A percentile compares a stretch with the other conserved stretches of the same genome.
These are phyloP conservation scores for Sebastes taczanowskii DNA, from an alignment of 2,797 vertebrate species.

Conservation along the genomic window DNA sequence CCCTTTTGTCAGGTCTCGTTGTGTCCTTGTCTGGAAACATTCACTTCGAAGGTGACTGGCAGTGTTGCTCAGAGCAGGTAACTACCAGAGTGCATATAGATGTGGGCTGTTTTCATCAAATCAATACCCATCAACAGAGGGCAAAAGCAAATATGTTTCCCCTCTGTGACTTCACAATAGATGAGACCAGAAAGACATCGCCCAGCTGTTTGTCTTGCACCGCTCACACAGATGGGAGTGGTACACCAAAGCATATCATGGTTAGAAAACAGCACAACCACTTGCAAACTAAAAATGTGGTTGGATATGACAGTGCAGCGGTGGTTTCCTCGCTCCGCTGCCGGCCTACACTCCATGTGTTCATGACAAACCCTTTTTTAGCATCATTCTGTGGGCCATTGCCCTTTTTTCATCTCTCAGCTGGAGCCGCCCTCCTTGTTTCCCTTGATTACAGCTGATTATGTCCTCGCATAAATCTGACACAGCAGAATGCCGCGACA, in stretches of 20 bases:
- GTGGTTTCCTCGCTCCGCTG: constrained; percentile 18
- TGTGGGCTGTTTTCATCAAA: constrained; percentile 52
- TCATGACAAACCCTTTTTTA: constrained; percentile 45
- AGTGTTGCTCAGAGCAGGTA: constrained; percentile 50
- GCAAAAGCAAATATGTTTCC: constrained; percentile 57
- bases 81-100: constrained; percentile 60
- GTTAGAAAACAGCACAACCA: constrained; percentile 34
- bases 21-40: constrained; percentile 62
- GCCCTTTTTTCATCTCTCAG: constrained; percentile 36
- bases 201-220: constrained; percentile 52
- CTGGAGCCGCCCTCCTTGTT: constrained; percentile 44
- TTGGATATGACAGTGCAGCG: constrained; percentile 38
- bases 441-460: constrained; percentile 60
- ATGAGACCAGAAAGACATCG: constrained; percentile 45
- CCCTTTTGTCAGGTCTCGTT: constrained; percentile 30
- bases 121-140: constrained; percentile 73
- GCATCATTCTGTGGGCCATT: constrained; percentile 31
- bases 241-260: constrained; percentile 33
- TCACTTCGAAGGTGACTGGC: constrained; percentile 56
- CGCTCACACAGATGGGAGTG: constrained; percentile 39
- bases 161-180: constrained; percentile 56
- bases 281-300: constrained; percentile 21
- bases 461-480: constrained; percentile 55
- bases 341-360: constrained; percentile 13
- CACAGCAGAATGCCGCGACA: constrained; percentile 18